Base-by-base conservation (phyloP, 1,140 invertebrate genomes). In the Scylla paramamosain region DNA sequence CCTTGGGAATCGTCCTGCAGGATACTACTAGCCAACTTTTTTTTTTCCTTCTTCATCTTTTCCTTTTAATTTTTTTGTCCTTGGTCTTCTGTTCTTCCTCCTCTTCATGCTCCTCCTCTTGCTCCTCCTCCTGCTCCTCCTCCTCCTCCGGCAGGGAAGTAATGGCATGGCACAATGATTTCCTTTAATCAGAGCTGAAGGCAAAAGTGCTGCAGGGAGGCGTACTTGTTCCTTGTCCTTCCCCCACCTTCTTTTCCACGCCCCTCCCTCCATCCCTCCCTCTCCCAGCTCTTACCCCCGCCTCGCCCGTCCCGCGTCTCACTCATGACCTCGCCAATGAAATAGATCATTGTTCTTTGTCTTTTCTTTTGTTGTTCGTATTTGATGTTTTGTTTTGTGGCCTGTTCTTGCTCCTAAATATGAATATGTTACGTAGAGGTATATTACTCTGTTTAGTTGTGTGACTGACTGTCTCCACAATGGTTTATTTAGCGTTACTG, bases 71-170 rank as follows among this genome's bases (percentile, higher is more conserved):
- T 86, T 39, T 86, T 39, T 86, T 39, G 10, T 39, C 32, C 83
- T 86, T 39, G 12, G 20, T 20, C 20, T 59, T 20, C 52, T 59
- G 10, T 59, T 59, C 52, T 20, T 59, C 52, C 52, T 59, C 52
- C 52, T 59, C 52, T 59, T 8, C 52, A 16, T 59, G 52, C 10
- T 59, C 52, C 52, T 59, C 52, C 52, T 59, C 52, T 20, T 77
- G 12, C n/a, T 77, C 67, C 67, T 77, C 67, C 90, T 91, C 90
- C 90, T 67, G 28, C 48, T 67, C 90, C 90, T 67, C 52, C 29
- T 67, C 90, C 29, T 91, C 90, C 52, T 91, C 48, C n/a, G 45
- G 32, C 88, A 90, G 32, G 52, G 52, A 46, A 90, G 88, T 90
- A 46, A n/a, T 31, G 88, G 7, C 88, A 90, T 48, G 25, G 12